phyloP scores from a whole-genome alignment of 2,797 vertebrate genomes.

The Cryptoprocta ferox region DNA sequence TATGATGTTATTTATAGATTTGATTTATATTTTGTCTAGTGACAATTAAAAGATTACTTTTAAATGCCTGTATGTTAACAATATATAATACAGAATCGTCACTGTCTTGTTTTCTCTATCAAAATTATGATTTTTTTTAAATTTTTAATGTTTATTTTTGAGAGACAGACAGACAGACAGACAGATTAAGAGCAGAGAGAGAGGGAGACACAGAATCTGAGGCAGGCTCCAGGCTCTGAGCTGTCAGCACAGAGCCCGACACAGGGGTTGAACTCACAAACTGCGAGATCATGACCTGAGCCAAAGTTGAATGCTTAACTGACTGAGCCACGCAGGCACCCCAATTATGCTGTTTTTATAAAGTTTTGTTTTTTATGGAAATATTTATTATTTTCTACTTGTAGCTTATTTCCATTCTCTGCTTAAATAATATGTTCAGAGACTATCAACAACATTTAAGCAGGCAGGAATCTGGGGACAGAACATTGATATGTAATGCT shows the following conservation, averaged over 20 bases:
- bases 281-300: no score
- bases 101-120: background rate
- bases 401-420: constrained; percentile 17
- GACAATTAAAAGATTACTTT: background rate
- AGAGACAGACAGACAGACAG: no score
- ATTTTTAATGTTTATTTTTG: no score
- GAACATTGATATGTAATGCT: background rate
- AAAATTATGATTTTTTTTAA: background rate
- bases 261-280: no score
- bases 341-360: background rate
- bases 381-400: background rate
- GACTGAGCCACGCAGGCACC: no score
- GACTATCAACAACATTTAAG: constrained; percentile 3
- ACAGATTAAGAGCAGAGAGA: no score
- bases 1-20: background rate
- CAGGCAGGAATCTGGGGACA: background rate
- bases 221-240: no score
- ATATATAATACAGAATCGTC: background rate
- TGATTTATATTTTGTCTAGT: background rate
- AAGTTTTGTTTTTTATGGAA: background rate
- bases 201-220: no score
- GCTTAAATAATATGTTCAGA: background rate
- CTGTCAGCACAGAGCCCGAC: no score
- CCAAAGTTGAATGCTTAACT: no score
- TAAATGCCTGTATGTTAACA: background rate